Evolutionary conservation across 2,797 vertebrate genomes (phyloP).

Genomic region (Dendrocincla fuliginosa): DNA sequence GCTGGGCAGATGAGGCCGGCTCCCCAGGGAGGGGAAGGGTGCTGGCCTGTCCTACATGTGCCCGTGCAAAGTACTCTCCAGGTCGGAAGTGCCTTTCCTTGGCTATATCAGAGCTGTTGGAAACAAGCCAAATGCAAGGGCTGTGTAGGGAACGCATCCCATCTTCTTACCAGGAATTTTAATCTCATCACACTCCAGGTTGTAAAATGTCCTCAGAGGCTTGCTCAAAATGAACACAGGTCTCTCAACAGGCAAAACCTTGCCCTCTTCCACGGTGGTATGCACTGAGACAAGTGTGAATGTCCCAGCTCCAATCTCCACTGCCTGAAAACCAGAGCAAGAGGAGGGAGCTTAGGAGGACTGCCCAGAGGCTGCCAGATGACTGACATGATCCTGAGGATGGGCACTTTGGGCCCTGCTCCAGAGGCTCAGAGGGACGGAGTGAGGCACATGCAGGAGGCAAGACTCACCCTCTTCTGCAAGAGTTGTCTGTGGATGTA

Average conservation of each 20-base stretch:
- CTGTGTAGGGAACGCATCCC: background rate
- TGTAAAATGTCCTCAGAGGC: background rate
- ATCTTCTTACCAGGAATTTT: background rate
- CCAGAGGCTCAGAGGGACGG: rapidly evolving
- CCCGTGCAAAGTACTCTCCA: background rate
- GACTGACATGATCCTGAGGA: too few species aligned
- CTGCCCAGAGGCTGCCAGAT: background rate
- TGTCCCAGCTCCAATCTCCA: background rate
- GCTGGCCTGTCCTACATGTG: too few species aligned
- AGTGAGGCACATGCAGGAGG: background rate
- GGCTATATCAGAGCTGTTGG: background rate
- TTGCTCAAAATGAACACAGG: background rate
- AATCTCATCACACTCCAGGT: background rate
- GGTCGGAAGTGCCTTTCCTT: background rate
- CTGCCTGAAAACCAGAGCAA: background rate
- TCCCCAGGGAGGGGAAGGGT: background rate
- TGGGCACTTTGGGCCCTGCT: background rate
- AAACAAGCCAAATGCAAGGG: background rate
- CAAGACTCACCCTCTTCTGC: background rate
- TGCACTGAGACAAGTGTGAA: background rate
- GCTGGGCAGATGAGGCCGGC: background rate
- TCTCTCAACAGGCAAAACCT: background rate
- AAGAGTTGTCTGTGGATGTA: background rate
- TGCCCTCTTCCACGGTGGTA: background rate
- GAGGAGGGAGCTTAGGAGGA: background rate